Conservation (phyloP, 2,113 vertebrate genomes). For the Eptatretus burgeri region DNA sequence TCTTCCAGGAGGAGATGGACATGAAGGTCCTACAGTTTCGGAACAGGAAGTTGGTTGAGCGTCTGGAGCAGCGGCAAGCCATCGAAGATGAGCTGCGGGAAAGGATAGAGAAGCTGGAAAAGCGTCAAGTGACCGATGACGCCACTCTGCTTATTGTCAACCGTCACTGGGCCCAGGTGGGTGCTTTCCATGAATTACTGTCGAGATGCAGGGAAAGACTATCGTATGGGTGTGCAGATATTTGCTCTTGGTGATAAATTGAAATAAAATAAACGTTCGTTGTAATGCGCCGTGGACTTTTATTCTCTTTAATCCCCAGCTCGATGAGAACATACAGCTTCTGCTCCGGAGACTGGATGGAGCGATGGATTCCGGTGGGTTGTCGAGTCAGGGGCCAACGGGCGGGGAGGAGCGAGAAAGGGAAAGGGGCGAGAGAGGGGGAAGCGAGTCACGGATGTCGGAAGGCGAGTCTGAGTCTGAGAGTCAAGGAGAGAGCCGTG, state of each 20-base stretch:
- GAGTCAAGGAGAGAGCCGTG: constrained; percentile 11
- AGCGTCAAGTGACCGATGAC: constrained; percentile 60
- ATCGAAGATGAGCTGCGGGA: constrained; percentile 63
- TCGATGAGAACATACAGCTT: constrained; percentile 37
- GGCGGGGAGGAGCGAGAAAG: not conserved
- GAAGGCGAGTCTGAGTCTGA: constrained; percentile 9
- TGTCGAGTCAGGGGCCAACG: not conserved
- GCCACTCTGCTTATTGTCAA: constrained; percentile 61
- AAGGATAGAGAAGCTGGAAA: constrained; percentile 66
- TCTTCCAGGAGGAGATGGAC: constrained; percentile 59
- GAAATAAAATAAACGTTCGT: no score
- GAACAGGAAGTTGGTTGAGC: constrained; percentile 58
- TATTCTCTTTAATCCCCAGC: constrained; percentile 16
- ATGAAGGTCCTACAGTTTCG: constrained; percentile 74
- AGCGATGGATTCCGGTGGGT: no score
- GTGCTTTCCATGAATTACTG: no score
- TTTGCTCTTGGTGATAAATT: no score
- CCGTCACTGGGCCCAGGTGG: constrained; percentile 60
- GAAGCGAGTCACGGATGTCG: not conserved
- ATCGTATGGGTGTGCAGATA: no score
- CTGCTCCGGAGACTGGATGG: constrained; percentile 27
- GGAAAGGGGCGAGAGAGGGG: not conserved
- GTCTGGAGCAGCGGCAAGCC: constrained; percentile 52
- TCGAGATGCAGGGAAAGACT: no score
- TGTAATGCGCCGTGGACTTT: not conserved